Conservation (phyloP, 2,797 vertebrate genomes). For the Myiotriccus ornatus region DNA sequence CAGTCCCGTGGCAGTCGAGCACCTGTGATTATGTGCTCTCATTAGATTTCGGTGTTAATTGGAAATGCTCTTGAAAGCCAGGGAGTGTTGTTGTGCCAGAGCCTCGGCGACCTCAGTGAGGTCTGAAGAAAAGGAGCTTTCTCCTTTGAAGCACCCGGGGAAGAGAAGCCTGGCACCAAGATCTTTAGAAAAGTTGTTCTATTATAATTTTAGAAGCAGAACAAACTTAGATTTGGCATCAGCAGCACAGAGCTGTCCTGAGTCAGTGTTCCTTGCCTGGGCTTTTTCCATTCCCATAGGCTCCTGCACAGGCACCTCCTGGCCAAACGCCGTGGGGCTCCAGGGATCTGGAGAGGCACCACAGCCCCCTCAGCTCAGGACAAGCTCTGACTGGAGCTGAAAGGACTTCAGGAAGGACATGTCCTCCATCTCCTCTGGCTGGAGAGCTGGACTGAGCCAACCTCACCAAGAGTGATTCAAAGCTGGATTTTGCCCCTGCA, state of each 20-base stretch:
- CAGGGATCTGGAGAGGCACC: background rate
- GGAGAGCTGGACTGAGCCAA: background rate
- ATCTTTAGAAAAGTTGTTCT: background rate
- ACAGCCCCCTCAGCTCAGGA: accelerated
- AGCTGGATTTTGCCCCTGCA: background rate
- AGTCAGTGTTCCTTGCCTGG: background rate
- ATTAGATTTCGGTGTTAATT: slow-evolving; percentile 53
- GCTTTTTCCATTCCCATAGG: background rate
- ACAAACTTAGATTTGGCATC: background rate
- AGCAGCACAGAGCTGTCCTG: background rate
- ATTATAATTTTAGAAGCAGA: background rate
- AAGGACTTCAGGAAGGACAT: background rate
- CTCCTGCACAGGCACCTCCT: background rate
- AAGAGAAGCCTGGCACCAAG: background rate
- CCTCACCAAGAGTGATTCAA: background rate
- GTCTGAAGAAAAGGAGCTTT: background rate
- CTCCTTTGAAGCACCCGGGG: slow-evolving; percentile 21
- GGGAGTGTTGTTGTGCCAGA: background rate
- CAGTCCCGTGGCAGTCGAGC: background rate
- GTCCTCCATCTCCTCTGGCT: background rate
- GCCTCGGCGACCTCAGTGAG: background rate
- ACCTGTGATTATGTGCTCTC: background rate
- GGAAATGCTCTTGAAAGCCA: slow-evolving; percentile 40
- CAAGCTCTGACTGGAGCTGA: background rate
- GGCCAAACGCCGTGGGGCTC: background rate